These are phyloP conservation scores for Cepaea nemoralis DNA, from an alignment of 1,140 invertebrate genomes.

Conservation along the genomic window DNA sequence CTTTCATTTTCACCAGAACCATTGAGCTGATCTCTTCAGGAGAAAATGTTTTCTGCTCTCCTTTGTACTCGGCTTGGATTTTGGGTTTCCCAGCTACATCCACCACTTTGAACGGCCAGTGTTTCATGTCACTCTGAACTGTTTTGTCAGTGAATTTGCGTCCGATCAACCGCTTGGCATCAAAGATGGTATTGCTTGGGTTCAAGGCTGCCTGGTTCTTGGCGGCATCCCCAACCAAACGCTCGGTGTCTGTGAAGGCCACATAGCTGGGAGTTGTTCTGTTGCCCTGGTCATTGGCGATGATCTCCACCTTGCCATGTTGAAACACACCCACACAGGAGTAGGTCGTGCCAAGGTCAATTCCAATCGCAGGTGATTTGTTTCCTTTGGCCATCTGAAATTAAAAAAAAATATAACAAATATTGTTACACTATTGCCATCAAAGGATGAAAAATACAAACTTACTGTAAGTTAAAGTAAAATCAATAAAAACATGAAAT, in stretches of 20 bases:
- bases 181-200: slow-evolving; percentile 45
- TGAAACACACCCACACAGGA: slow-evolving; percentile 74
- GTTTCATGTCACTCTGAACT: slow-evolving; percentile 83
- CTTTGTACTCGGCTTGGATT: slow-evolving; percentile 87
- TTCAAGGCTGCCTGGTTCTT: slow-evolving; percentile 48
- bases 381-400: slow-evolving; percentile 17
- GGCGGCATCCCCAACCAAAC: slow-evolving; percentile 44
- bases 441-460: too few relatives aligned
- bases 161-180: slow-evolving; percentile 46
- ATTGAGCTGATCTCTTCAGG: slow-evolving; percentile 89
- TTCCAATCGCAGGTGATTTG: slow-evolving; percentile 69
- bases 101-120: slow-evolving; percentile 83
- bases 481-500: too few relatives aligned
- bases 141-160: slow-evolving; percentile 42
- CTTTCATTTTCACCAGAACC: slow-evolving; percentile 89
- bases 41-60: slow-evolving; percentile 88
- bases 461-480: too few relatives aligned
- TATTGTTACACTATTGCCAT: too few relatives aligned
- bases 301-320: slow-evolving; percentile 80
- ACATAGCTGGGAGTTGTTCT: slow-evolving; percentile 72
- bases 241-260: slow-evolving; percentile 64
- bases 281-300: slow-evolving; percentile 83
- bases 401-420: not conserved
- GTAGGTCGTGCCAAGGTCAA: slow-evolving; percentile 75
- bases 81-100: slow-evolving; percentile 75